A percentile compares a stretch with the other conserved stretches of the same genome.
These are phyloP conservation scores for Pyrgus malvae DNA, from an alignment of 2,888 invertebrate species.

Conservation along the genomic window DNA sequence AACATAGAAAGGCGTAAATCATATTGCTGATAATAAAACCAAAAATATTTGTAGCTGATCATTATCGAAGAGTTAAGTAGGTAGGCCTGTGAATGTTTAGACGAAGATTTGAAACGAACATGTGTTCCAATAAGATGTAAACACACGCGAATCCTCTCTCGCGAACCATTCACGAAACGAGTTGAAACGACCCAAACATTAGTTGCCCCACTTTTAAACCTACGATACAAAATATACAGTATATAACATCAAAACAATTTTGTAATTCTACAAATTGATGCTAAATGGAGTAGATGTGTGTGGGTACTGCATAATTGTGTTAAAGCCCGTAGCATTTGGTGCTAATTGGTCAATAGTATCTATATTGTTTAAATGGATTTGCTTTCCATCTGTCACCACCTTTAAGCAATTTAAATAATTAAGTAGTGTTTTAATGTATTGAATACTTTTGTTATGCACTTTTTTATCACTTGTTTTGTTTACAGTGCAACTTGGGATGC, in stretches of 20 bases:
- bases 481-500: constrained; percentile 91
- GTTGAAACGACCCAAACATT: background rate
- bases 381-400: constrained; percentile 19
- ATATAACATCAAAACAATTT: too few relatives aligned
- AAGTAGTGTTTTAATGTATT: constrained; percentile 7
- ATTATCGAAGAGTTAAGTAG: constrained; percentile 30
- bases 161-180: background rate
- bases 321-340: constrained; percentile 65
- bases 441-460: background rate
- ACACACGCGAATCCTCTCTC: constrained; percentile 29
- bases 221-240: too few relatives aligned
- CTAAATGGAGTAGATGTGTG: constrained; percentile 5
- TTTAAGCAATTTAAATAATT: constrained; percentile 9
- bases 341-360: constrained; percentile 46
- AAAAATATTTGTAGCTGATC: constrained; percentile 50
- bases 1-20: too few relatives aligned
- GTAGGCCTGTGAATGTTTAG: constrained; percentile 31
- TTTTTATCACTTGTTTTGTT: constrained; percentile 45
- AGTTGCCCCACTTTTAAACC: background rate
- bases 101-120: constrained; percentile 30
- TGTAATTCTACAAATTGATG: too few relatives aligned
- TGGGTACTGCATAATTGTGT: constrained; percentile 49
- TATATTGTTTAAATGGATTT: constrained; percentile 21
- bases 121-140: constrained; percentile 30
- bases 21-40: too few relatives aligned